phyloP scores from a whole-genome alignment of 2,797 vertebrate genomes.

The Pseudochirops cupreus region DNA sequence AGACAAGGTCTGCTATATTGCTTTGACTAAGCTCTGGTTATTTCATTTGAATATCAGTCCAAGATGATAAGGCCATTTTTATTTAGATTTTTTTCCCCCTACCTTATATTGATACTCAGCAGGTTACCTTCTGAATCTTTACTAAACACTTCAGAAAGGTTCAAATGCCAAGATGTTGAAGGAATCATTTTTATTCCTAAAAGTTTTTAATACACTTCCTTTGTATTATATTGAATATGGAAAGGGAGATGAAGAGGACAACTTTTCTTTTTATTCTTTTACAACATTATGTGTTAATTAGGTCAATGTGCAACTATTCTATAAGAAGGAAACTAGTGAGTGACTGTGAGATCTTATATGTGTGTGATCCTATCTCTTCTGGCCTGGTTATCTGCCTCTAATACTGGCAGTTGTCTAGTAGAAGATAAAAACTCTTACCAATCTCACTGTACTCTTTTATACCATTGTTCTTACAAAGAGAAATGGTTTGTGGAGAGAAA shows the following conservation, averaged over 20 bases:
- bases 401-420: neutral
- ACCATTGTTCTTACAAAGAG: neutral
- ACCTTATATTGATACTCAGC: neutral
- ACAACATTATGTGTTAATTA: neutral
- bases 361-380: neutral
- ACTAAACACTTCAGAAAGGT: neutral
- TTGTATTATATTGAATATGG: neutral
- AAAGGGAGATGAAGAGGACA: neutral
- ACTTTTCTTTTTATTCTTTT: neutral
- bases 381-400: neutral
- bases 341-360: neutral
- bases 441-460: neutral
- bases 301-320: neutral
- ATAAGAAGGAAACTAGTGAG: neutral
- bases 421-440: neutral
- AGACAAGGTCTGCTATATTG: neutral
- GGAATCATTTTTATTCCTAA: neutral
- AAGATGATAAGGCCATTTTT: neutral
- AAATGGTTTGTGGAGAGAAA: neutral
- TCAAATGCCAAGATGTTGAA: neutral
- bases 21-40: neutral
- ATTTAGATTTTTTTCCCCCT: neutral
- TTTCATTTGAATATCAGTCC: neutral
- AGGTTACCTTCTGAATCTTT: neutral
- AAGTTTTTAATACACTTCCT: neutral